phyloP scores from a whole-genome alignment of 2,888 invertebrate species.

The Drosophila formosana region DNA sequence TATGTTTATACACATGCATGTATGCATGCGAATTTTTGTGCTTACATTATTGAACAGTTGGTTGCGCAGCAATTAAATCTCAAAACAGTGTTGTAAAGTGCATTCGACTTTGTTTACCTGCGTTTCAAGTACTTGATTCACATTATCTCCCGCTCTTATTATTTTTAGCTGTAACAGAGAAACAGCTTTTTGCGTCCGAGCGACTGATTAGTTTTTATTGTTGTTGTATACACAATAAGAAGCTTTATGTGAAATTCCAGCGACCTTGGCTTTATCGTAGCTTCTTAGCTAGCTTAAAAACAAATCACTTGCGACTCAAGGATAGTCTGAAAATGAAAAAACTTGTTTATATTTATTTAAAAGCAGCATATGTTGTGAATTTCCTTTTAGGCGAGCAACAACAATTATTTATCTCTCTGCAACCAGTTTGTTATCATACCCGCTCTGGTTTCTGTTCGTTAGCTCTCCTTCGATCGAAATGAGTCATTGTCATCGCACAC shows the following conservation, averaged over 20 bases:
- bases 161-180: slow-evolving; percentile 24
- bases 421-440: slow-evolving; percentile 44
- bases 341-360: slow-evolving; percentile 46
- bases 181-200: slow-evolving; percentile 20
- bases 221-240: slow-evolving; percentile 21
- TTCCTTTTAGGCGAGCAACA: slow-evolving; percentile 26
- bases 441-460: slow-evolving; percentile 26
- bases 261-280: slow-evolving; percentile 54
- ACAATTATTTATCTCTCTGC: slow-evolving; percentile 20
- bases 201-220: slow-evolving; percentile 9
- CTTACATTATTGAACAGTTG: slow-evolving; percentile 38
- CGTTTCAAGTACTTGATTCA: slow-evolving; percentile 29
- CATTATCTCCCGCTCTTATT: slow-evolving; percentile 27
- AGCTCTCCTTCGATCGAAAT: slow-evolving; percentile 37
- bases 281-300: slow-evolving; percentile 14
- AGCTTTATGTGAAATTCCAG: slow-evolving; percentile 43
- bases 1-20: neutral
- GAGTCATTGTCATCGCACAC: slow-evolving; percentile 33
- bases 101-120: slow-evolving; percentile 42
- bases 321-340: slow-evolving; percentile 8
- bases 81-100: slow-evolving; percentile 38
- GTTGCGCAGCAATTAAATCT: slow-evolving; percentile 45
- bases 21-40: neutral
- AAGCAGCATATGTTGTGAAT: slow-evolving; percentile 41
- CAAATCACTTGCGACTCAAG: neutral